Evolutionary conservation across 2,797 vertebrate genomes (phyloP).

Genomic region (Galaxias olidus): DNA sequence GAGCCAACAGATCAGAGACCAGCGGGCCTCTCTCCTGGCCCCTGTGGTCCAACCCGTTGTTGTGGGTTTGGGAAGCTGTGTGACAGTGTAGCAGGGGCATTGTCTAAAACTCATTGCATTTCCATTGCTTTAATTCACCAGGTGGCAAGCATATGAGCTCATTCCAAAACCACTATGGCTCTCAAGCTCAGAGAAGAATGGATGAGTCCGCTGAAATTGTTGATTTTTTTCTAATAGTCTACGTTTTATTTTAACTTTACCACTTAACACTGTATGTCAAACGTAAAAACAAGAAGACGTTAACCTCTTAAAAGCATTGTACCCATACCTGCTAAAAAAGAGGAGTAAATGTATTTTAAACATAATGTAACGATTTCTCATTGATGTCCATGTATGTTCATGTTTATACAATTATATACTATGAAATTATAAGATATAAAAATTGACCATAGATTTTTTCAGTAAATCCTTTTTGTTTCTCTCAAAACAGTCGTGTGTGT

Average conservation of each 20-base stretch:
- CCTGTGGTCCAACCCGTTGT: slow-evolving; percentile 60
- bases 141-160: slow-evolving; percentile 61
- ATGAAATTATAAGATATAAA: slow-evolving; percentile 80
- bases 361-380: slow-evolving; percentile 77
- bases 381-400: slow-evolving; percentile 81
- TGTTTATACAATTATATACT: slow-evolving; percentile 85
- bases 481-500: slow-evolving; percentile 30
- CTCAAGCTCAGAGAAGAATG: slow-evolving; percentile 65
- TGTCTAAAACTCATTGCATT: slow-evolving; percentile 64
- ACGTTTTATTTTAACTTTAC: slow-evolving; percentile 76
- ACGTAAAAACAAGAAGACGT: slow-evolving; percentile 66
- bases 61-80: slow-evolving; percentile 45
- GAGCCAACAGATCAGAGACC: slow-evolving; percentile 66
- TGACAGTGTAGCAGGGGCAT: slow-evolving; percentile 46
- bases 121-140: slow-evolving; percentile 58
- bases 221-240: slow-evolving; percentile 77
- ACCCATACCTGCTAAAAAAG: slow-evolving; percentile 70
- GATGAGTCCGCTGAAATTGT: slow-evolving; percentile 61
- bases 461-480: slow-evolving; percentile 72
- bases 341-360: slow-evolving; percentile 78
- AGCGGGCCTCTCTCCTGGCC: slow-evolving; percentile 39
- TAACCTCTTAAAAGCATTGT: slow-evolving; percentile 79
- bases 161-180: slow-evolving; percentile 74
- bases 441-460: slow-evolving; percentile 79
- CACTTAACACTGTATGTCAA: slow-evolving; percentile 81